Percentiles rank a stretch among this genome's conserved stretches.
Evolutionary conservation across 2,888 invertebrate species (phyloP).

Genomic region (Kryphioiulus occultus): DNA sequence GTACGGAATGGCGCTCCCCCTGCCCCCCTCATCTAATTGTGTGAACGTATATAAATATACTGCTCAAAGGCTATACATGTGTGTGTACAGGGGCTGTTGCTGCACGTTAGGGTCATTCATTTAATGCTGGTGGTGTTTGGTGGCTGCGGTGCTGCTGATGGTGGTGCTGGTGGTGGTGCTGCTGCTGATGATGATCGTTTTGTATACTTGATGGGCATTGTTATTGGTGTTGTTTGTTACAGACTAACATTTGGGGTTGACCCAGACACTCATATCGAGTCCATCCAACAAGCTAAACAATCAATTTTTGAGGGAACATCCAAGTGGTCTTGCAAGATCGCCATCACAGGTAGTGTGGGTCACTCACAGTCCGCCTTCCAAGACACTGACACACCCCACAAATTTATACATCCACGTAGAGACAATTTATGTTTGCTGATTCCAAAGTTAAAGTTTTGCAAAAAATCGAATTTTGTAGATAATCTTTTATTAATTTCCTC

Average conservation of each 20-base stretch:
- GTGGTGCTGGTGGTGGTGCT: constrained; percentile 50
- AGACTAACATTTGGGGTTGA: constrained; percentile 98
- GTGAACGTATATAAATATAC: not conserved
- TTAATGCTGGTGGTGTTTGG: constrained; percentile 33
- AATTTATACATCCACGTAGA: not conserved
- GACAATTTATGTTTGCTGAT: no score
- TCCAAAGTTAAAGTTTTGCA: no score
- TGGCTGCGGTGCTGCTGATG: constrained; percentile 47
- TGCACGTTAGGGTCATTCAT: not conserved
- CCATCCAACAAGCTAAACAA: constrained; percentile 96
- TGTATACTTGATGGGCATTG: constrained; percentile 52
- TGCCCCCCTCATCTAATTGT: constrained; percentile 41
- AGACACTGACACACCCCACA: not conserved
- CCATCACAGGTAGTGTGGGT: constrained; percentile 86
- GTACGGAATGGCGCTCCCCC: constrained; percentile 62
- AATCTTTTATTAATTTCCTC: no score
- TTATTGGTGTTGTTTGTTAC: constrained; percentile 63
- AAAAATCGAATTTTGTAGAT: no score
- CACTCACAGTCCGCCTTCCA: constrained; percentile 24
- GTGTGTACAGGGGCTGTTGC: not conserved
- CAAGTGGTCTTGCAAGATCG: constrained; percentile 99
- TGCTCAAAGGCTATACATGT: constrained; percentile 25
- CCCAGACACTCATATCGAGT: constrained; percentile 97
- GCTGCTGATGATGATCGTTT: constrained; percentile 51
- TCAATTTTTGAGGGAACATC: constrained; percentile 98